Percentiles rank a stretch among this genome's conserved stretches.
phyloP scores from a whole-genome alignment of 2,113 vertebrate genomes.

The Empidonax traillii region DNA sequence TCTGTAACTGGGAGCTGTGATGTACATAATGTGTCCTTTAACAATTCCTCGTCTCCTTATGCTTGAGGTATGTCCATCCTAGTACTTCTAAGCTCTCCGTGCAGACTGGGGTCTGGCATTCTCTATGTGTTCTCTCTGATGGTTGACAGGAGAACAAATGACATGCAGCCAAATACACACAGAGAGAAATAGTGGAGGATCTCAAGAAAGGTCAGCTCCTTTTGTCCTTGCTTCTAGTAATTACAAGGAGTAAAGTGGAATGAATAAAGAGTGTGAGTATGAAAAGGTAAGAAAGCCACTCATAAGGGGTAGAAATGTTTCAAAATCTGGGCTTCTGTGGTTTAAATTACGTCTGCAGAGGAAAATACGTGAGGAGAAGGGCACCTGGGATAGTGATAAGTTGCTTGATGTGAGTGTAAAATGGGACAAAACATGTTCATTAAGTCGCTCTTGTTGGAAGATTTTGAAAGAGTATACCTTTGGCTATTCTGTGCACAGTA shows the following conservation, averaged over 20 bases:
- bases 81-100: background rate
- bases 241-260: background rate
- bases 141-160: background rate
- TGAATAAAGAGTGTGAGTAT: background rate
- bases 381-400: background rate
- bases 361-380: background rate
- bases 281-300: background rate
- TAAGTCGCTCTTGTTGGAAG: background rate
- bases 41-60: background rate
- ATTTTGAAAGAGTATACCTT: background rate
- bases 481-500: background rate
- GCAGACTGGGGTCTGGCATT: background rate
- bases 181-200: background rate
- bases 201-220: background rate
- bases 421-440: background rate
- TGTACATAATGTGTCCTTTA: background rate
- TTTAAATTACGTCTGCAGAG: background rate
- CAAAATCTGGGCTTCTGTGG: background rate
- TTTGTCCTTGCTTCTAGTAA: background rate
- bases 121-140: background rate
- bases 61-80: background rate
- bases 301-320: background rate
- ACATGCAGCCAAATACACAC: background rate
- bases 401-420: background rate
- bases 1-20: background rate